A percentile compares a stretch with the other conserved stretches of the same genome.
phyloP scores from a whole-genome alignment of 2,797 vertebrate species.

The Acropternis orthonyx region DNA sequence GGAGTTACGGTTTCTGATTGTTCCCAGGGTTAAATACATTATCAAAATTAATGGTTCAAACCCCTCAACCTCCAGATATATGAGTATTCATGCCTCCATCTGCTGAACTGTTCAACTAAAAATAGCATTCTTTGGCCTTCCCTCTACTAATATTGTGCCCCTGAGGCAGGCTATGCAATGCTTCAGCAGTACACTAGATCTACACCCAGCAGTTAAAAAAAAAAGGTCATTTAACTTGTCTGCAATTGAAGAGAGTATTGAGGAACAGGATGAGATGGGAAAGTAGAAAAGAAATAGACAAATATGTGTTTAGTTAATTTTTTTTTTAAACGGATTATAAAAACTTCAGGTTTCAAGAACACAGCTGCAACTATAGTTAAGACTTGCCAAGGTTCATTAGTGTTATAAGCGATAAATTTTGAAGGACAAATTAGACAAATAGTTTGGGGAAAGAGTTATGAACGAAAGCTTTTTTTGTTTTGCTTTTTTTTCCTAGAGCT shows the following conservation, averaged over 20 bases:
- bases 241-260: constrained; percentile 31
- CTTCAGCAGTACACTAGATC: constrained; percentile 66
- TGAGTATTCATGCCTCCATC: constrained; percentile 85
- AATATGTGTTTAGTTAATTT: constrained; percentile 26
- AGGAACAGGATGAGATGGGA: not conserved
- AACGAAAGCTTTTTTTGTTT: constrained; percentile 45
- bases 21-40: constrained; percentile 97
- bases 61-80: constrained; percentile 88
- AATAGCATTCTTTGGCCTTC: constrained; percentile 84
- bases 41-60: constrained; percentile 92
- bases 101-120: constrained; percentile 88
- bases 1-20: constrained; percentile 88
- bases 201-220: constrained; percentile 54
- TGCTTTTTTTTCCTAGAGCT: constrained; percentile 38
- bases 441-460: constrained; percentile 70
- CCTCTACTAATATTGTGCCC: constrained; percentile 71
- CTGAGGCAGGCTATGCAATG: constrained; percentile 75
- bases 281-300: not conserved
- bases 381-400: constrained; percentile 84
- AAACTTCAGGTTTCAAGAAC: constrained; percentile 72
- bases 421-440: constrained; percentile 82
- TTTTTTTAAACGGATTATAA: constrained; percentile 61
- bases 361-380: constrained; percentile 81
- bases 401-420: constrained; percentile 80
- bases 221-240: constrained; percentile 66